These are phyloP conservation scores for Colletes latitarsis DNA, from an alignment of 1,140 invertebrate genomes.

Conservation along the genomic window DNA sequence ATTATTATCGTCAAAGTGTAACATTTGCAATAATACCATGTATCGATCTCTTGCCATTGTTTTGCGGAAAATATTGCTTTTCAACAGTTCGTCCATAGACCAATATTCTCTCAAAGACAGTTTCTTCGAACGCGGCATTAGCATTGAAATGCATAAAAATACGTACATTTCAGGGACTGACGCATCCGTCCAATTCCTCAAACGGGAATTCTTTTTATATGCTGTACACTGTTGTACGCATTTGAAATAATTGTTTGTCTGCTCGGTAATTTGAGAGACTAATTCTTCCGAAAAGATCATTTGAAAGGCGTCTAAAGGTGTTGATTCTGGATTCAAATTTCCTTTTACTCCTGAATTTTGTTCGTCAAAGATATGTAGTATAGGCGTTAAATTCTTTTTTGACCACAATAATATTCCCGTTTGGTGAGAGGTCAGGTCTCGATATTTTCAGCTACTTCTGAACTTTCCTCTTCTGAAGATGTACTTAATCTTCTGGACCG, in stretches of 20 bases:
- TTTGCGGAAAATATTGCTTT: constrained; percentile 32
- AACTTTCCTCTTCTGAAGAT: too few species aligned
- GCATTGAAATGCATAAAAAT: too few species aligned
- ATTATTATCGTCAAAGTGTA: constrained; percentile 33
- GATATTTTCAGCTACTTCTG: too few species aligned
- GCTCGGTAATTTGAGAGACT: constrained; percentile 9
- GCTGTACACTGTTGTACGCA: constrained; percentile 16
- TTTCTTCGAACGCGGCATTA: constrained; percentile 16
- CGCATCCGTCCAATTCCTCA: constrained; percentile 11
- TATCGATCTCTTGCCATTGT: constrained; percentile 6
- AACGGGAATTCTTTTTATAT: constrained; percentile 14
- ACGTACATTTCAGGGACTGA: constrained; percentile 5
- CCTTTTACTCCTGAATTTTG: too few species aligned
- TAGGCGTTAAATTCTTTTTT: too few species aligned
- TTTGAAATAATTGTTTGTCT: too few species aligned
- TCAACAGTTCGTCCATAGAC: constrained; percentile 7
- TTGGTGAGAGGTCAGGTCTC: too few species aligned
- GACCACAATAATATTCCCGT: too few species aligned
- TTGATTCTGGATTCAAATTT: constrained; percentile 5
- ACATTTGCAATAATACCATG: constrained; percentile 27
- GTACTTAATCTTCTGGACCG: too few species aligned
- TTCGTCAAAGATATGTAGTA: too few species aligned
- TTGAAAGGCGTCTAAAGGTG: constrained; percentile 17
- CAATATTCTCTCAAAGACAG: constrained; percentile 7
- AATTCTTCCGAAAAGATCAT: constrained; percentile 2